phyloP scores from a whole-genome alignment of 2,888 invertebrate species.

The Heliconius aoede region DNA sequence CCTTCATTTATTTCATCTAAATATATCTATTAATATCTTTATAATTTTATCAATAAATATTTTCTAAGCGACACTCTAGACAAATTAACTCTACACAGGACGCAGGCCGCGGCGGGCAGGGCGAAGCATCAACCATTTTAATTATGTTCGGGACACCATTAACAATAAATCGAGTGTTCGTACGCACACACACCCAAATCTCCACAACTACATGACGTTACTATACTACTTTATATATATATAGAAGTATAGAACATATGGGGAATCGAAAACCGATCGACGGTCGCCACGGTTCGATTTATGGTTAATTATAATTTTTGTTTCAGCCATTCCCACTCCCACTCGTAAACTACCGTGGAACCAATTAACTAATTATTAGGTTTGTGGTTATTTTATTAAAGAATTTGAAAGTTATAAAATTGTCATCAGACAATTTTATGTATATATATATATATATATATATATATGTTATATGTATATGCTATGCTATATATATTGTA shows the following conservation, averaged over 20 bases:
- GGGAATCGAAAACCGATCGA: constrained; percentile 61
- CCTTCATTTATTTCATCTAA: background rate
- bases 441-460: no score
- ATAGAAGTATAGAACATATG: constrained; percentile 59
- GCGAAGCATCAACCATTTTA: constrained; percentile 83
- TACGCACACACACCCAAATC: constrained; percentile 52
- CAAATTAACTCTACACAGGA: constrained; percentile 52
- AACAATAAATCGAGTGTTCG: constrained; percentile 82
- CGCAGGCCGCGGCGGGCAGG: constrained; percentile 70
- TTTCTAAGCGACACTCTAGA: constrained; percentile 49
- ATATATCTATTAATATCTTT: background rate
- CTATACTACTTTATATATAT: background rate
- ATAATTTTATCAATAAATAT: background rate
- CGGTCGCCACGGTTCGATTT: constrained; percentile 72
- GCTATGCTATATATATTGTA: no score
- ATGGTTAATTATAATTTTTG: constrained; percentile 77
- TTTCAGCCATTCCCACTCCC: constrained; percentile 62
- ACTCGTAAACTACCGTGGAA: constrained; percentile 75
- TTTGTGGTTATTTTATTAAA: constrained; percentile 25
- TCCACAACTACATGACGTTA: background rate
- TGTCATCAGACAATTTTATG: no score
- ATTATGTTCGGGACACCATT: constrained; percentile 83
- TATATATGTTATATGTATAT: no score
- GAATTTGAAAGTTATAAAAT: no score
- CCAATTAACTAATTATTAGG: constrained; percentile 73